Evolutionary conservation across 1,140 invertebrate genomes (phyloP).

Genomic region (Oryctes rhinoceros): DNA sequence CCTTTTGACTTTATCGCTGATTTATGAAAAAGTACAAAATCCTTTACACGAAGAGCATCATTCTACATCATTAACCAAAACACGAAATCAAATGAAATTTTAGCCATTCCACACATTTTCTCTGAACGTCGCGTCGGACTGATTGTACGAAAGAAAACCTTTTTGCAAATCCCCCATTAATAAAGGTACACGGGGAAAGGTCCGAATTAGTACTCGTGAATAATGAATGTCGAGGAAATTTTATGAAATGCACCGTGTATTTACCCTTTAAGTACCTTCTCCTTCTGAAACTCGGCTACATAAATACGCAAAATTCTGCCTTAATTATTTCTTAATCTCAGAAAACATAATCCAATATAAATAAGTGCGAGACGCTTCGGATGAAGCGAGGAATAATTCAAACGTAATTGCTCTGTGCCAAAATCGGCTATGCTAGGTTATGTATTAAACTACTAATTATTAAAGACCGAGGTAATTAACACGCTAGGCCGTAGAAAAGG

Average conservation of each 20-base stretch:
- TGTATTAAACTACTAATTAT: slow-evolving; percentile 23
- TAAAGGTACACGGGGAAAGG: not conserved
- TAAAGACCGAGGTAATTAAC: not conserved
- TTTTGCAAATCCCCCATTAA: slow-evolving; percentile 12
- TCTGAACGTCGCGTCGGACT: not conserved
- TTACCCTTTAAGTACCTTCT: not conserved
- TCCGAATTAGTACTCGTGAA: not conserved
- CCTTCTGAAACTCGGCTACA: not conserved
- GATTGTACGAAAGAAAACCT: not conserved
- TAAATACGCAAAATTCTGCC: slow-evolving; percentile 11
- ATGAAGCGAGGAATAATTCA: slow-evolving; percentile 1
- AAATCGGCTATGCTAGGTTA: not conserved
- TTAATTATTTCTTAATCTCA: slow-evolving; percentile 17
- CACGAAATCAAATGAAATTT: slow-evolving; percentile 4
- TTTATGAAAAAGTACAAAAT: too few relatives aligned
- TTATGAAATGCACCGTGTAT: slow-evolving; percentile 27
- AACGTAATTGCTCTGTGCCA: not conserved
- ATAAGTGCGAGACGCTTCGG: not conserved
- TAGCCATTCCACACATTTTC: not conserved
- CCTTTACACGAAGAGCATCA: not conserved
- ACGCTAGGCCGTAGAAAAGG: not conserved
- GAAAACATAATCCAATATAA: slow-evolving; percentile 10
- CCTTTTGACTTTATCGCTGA: too few relatives aligned
- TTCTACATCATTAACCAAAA: slow-evolving; percentile 5
- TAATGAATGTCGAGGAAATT: slow-evolving; percentile 23